These are phyloP conservation scores for Ectobius pallidus DNA, from an alignment of 2,888 invertebrate species.

Conservation along the genomic window DNA sequence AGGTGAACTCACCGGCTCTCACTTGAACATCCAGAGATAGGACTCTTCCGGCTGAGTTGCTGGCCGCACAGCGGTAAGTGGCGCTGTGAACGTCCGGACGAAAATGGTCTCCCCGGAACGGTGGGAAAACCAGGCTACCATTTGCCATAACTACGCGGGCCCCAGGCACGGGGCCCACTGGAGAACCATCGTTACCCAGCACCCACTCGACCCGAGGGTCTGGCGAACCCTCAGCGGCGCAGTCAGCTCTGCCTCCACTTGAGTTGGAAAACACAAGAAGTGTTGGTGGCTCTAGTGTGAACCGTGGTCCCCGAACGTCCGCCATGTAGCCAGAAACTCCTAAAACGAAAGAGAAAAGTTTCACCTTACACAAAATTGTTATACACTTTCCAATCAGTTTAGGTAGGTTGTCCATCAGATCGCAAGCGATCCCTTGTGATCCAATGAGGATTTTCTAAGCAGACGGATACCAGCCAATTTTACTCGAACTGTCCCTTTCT, in stretches of 20 bases:
- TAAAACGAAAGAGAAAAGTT: background rate
- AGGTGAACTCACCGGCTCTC: conserved; percentile 37
- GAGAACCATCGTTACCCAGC: conserved; percentile 42
- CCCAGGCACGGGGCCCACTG: conserved; percentile 44
- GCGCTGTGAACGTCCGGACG: conserved; percentile 48
- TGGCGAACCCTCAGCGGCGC: conserved; percentile 43
- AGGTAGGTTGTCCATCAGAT: too few relatives aligned
- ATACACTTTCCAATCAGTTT: too few relatives aligned
- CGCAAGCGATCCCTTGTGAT: too few relatives aligned
- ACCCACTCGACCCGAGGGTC: conserved; percentile 44
- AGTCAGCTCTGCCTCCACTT: conserved; percentile 43
- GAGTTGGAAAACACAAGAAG: conserved; percentile 44
- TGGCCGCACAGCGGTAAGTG: conserved; percentile 45
- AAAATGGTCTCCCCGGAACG: conserved; percentile 46
- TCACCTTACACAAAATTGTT: too few relatives aligned
- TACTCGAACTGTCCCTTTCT: too few relatives aligned
- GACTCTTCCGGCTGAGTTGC: conserved; percentile 34
- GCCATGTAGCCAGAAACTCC: conserved; percentile 37
- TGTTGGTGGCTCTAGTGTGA: conserved; percentile 43
- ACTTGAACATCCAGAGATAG: conserved; percentile 34
- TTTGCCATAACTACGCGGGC: conserved; percentile 45
- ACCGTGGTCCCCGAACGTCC: conserved; percentile 43
- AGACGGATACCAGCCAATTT: too few relatives aligned
- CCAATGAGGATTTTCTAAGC: too few relatives aligned
- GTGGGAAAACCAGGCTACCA: conserved; percentile 46